Base-by-base conservation (phyloP, 2,797 vertebrate genomes). In the Etheostoma nigrum region DNA sequence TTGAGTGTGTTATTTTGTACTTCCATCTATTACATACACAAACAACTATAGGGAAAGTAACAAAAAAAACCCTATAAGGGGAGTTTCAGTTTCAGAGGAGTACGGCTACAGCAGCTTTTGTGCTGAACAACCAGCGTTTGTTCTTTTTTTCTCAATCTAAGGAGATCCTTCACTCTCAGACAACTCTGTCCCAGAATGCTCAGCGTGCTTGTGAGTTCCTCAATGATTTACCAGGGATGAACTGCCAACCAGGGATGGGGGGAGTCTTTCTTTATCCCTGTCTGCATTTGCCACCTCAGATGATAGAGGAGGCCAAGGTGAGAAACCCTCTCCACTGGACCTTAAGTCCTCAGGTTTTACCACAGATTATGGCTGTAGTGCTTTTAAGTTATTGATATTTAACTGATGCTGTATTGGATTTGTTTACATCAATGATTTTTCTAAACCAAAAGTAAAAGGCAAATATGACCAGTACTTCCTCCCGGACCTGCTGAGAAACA, bases 251-350 rank as follows among this genome's bases (percentile, higher is more conserved):
- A 10, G 49, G 18, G 18, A 61, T 48, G 67, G 80, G 58, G 2
- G 80, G 77, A 61, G 23, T 62, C 49, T 83, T 77, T 33, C 74
- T 86, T 36, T 83, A 68, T 45, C 77, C 80, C n/a, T 1, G 63
- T 19, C 53, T 86, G 36, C 18, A 19, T 25, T 58, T 86, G 51
- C 80, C 77, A 25, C 47, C 19, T 30, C 30, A 25, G 67, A 25
- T 83, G 51, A 14, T 11, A 13, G 58, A 75, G 15, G 62, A 83
- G 27, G 81, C 76, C 6, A 11, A 63, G 62, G 72, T 79, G 16
- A 74, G 74, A 16, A 6, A 19, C 14, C 18, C 33, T 62, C 23
- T 13, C 23, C 21, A 11, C 48, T 61, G 16, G 33, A 5, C 7
- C 36, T 62, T 6, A 4, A 71, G 30, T 51, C n/a, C n/a, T 40